These are phyloP conservation scores for Triops cancriformis DNA, from an alignment of 1,140 invertebrate species.

Conservation along the genomic window DNA sequence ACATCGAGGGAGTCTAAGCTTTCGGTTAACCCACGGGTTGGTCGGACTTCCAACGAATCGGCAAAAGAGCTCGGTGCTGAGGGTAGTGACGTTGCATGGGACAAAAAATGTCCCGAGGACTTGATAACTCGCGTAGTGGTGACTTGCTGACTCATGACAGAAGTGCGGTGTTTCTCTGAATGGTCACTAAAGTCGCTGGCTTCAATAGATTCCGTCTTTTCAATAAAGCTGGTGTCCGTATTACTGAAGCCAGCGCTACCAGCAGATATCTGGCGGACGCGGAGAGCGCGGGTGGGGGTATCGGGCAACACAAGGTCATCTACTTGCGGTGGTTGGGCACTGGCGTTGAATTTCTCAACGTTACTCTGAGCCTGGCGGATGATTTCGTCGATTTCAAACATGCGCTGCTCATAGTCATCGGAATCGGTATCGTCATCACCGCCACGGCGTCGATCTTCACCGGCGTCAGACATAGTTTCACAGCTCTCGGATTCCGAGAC, in stretches of 20 bases:
- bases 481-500: conserved; percentile 56
- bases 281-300: not conserved
- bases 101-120: not conserved
- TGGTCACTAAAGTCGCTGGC: not conserved
- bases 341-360: conserved; percentile 51
- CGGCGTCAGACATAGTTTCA: conserved; percentile 53
- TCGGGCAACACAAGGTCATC: not conserved
- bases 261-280: conserved; percentile 14
- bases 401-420: conserved; percentile 58
- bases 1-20: conserved; percentile 34
- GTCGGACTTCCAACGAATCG: conserved; percentile 51
- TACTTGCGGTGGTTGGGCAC: conserved; percentile 1
- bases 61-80: conserved; percentile 33
- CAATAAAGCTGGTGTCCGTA: conserved; percentile 37
- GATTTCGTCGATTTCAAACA: conserved; percentile 65
- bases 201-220: conserved; percentile 43
- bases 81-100: not conserved
- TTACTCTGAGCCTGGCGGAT: conserved; percentile 60
- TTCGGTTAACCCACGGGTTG: conserved; percentile 30
- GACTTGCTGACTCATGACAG: not conserved
- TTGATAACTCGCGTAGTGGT: not conserved
- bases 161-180: not conserved
- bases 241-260: not conserved
- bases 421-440: conserved; percentile 40
- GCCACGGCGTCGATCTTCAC: conserved; percentile 35